Percentiles rank a stretch among this genome's conserved stretches.
phyloP scores from a whole-genome alignment of 2,797 vertebrate genomes.

The Odontamblyopus rebecca region DNA sequence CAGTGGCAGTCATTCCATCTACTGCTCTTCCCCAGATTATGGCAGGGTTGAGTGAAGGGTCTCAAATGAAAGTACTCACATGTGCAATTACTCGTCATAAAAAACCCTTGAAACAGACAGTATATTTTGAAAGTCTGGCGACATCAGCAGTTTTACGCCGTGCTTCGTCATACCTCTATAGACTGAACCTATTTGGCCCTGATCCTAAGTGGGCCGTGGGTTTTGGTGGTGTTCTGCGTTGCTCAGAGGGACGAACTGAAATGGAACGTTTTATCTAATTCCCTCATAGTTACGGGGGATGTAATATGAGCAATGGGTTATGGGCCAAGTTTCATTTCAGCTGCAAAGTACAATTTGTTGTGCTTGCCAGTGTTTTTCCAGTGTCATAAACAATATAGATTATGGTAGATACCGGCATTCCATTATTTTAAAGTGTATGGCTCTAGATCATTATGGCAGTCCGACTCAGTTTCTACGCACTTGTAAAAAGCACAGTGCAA shows the following conservation, averaged over 20 bases:
- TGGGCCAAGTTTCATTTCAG: slow-evolving; percentile 32
- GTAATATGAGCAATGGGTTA: slow-evolving; percentile 30
- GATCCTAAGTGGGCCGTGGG: slow-evolving; percentile 4
- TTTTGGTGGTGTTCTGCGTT: slow-evolving; percentile 2
- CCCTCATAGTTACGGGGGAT: slow-evolving; percentile 33
- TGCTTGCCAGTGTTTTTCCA: slow-evolving; percentile 26
- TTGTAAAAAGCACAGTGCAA: slow-evolving; percentile 58
- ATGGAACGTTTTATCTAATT: slow-evolving; percentile 33
- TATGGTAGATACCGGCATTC: slow-evolving; percentile 32
- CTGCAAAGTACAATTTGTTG: slow-evolving; percentile 33
- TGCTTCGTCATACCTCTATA: slow-evolving; percentile 28
- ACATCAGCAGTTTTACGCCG: slow-evolving; percentile 36
- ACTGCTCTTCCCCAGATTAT: slow-evolving; percentile 43
- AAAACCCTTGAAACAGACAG: slow-evolving; percentile 38
- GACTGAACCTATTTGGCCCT: slow-evolving; percentile 15
- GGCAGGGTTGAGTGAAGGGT: slow-evolving; percentile 11
- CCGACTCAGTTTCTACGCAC: slow-evolving; percentile 43
- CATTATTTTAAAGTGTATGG: slow-evolving; percentile 49
- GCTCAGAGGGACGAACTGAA: slow-evolving; percentile 4
- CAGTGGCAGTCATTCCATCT: slow-evolving; percentile 52
- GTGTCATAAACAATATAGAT: slow-evolving; percentile 42
- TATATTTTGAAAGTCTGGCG: slow-evolving; percentile 39
- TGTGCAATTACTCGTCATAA: slow-evolving; percentile 50
- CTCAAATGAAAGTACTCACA: slow-evolving; percentile 21
- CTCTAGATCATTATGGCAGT: slow-evolving; percentile 43